Conservation (phyloP, 2,797 vertebrate species). For the Botia kubotai region DNA sequence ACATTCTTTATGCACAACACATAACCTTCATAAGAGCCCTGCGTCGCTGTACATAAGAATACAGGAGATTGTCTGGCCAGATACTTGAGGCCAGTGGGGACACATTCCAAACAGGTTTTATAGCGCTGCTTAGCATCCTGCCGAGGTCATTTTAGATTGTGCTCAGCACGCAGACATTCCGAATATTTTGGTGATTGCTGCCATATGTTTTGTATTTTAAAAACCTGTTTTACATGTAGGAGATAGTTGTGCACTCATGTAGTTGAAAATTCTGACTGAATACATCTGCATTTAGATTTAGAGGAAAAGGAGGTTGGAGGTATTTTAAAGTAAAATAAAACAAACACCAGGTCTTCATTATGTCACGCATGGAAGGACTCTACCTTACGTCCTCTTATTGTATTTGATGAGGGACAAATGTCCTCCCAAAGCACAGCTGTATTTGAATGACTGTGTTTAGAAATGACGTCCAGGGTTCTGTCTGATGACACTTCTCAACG, state of each 20-base stretch:
- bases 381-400: conserved; percentile 13
- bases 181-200: not conserved
- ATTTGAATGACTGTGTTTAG: conserved; percentile 35
- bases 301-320: no score
- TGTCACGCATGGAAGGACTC: no score
- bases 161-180: not conserved
- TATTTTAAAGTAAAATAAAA: no score
- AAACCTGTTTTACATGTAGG: conserved; percentile 9
- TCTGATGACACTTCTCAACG: conserved; percentile 12
- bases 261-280: conserved; percentile 1
- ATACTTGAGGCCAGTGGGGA: not conserved
- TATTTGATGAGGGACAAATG: conserved; percentile 29
- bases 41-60: conserved; percentile 14
- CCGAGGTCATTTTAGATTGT: conserved; percentile 33
- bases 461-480: conserved; percentile 45
- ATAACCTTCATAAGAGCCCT: conserved; percentile 27
- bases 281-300: no score
- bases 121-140: not conserved
- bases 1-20: conserved; percentile 24
- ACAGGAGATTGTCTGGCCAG: conserved; percentile 13
- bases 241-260: not conserved
- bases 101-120: conserved; percentile 31
- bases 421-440: conserved; percentile 23
- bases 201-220: not conserved
- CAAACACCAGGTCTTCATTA: no score